Evolutionary conservation across 1,140 invertebrate genomes (phyloP).

Genomic region (Aculops lycopersici): DNA sequence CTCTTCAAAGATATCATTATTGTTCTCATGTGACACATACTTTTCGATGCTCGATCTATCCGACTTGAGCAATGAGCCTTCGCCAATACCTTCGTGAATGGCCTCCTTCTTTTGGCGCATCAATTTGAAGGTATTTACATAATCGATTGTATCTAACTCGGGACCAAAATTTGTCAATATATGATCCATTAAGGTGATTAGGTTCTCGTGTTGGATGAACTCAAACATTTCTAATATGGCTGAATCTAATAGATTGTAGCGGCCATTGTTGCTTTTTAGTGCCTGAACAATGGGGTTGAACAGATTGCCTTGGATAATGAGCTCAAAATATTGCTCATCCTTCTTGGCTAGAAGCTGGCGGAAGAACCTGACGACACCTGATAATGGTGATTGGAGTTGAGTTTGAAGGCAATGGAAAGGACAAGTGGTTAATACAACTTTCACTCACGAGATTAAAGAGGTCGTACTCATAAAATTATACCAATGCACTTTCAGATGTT

Average conservation of each 20-base stretch:
- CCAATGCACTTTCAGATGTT: neutral
- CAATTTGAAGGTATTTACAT: conserved; percentile 83
- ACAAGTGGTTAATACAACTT: conserved; percentile 2
- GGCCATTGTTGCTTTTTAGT: conserved; percentile 73
- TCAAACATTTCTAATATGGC: conserved; percentile 97
- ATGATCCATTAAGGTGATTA: conserved; percentile 69
- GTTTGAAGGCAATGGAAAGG: neutral
- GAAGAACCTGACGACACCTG: conserved; percentile 66
- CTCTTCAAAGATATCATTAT: too few relatives aligned
- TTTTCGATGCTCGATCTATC: too few relatives aligned
- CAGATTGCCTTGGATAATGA: conserved; percentile 79
- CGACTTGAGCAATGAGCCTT: too few relatives aligned
- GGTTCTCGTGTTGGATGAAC: conserved; percentile 83
- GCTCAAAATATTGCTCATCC: conserved; percentile 88
- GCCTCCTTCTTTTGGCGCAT: conserved; percentile 52
- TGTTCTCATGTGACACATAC: too few relatives aligned
- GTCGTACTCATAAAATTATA: neutral
- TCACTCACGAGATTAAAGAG: neutral
- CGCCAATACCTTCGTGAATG: too few relatives aligned
- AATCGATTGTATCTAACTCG: conserved; percentile 63
- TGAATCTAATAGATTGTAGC: conserved; percentile 92
- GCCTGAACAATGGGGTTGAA: conserved; percentile 84
- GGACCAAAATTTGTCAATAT: conserved; percentile 80
- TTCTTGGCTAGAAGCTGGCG: conserved; percentile 83
- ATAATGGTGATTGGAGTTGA: conserved; percentile 11